Evolutionary conservation across 2,797 vertebrate species (phyloP).

Genomic region (Poliocrania exsul): DNA sequence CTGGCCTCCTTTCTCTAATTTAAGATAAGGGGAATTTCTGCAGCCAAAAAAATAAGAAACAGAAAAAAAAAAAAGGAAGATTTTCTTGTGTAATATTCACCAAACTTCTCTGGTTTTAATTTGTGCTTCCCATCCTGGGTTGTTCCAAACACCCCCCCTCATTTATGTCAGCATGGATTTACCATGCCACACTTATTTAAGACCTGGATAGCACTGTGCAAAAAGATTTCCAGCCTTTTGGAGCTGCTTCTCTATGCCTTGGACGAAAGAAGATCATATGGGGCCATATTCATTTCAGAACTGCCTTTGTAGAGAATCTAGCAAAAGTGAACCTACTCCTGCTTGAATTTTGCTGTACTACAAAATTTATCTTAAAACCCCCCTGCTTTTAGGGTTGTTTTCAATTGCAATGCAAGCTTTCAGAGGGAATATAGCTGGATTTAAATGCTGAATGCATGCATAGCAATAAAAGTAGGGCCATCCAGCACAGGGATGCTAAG

Average conservation of each 20-base stretch:
- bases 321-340: not conserved
- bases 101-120: slow-evolving; percentile 46
- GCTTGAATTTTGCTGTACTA: not conserved
- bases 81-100: slow-evolving; percentile 16
- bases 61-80: not conserved
- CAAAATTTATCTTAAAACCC: not conserved
- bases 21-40: not conserved
- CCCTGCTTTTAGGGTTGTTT: not conserved
- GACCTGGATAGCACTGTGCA: slow-evolving; percentile 40
- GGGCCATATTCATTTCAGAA: not conserved
- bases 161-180: slow-evolving; percentile 51
- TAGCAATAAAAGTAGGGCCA: not conserved
- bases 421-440: not conserved
- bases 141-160: slow-evolving; percentile 58
- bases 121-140: not conserved
- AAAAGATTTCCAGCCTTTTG: slow-evolving; percentile 32
- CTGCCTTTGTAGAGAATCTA: not conserved
- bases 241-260: not conserved
- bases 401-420: not conserved
- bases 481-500: slow-evolving; percentile 17
- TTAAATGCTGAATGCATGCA: not conserved
- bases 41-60: slow-evolving; percentile 11
- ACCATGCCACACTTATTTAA: slow-evolving; percentile 57
- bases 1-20: not conserved
- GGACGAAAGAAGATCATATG: not conserved